These are phyloP conservation scores for Oppia nitens DNA, from an alignment of 1,140 invertebrate genomes.

Conservation along the genomic window DNA sequence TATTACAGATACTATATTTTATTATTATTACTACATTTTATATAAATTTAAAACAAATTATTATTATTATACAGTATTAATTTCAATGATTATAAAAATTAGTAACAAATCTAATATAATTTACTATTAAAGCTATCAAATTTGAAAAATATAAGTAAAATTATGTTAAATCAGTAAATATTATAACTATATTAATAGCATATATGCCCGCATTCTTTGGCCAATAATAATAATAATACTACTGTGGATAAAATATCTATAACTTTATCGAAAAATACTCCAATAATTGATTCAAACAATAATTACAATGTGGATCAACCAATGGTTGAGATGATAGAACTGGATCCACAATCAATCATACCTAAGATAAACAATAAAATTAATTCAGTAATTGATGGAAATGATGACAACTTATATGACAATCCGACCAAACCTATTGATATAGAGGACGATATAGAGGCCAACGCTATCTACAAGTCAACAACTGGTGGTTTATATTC, in stretches of 20 bases:
- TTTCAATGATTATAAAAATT: no score
- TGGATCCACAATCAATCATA: not conserved
- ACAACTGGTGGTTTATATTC: constrained; percentile 7
- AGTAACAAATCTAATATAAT: no score
- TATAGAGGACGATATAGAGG: not conserved
- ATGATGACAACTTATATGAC: not conserved
- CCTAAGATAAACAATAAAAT: not conserved
- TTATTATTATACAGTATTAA: no score
- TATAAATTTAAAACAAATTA: no score
- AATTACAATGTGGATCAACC: not conserved
- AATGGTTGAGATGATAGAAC: not conserved
- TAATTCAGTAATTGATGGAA: not conserved
- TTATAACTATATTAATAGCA: no score
- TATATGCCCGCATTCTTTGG: constrained; percentile 3
- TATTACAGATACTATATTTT: no score
- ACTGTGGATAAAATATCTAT: not conserved
- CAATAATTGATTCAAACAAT: not conserved
- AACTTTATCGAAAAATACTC: not conserved
- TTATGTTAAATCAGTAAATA: no score
- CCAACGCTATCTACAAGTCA: not conserved
- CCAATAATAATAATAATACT: not conserved
- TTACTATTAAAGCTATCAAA: no score
- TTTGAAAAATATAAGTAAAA: no score
- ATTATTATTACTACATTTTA: no score
- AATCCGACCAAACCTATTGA: not conserved